A percentile compares a stretch with the other conserved stretches of the same genome.
Evolutionary conservation across 53 echinoderm and acorn worm genomes (phyloP).

Genomic region (Apostichopus leukothele): DNA sequence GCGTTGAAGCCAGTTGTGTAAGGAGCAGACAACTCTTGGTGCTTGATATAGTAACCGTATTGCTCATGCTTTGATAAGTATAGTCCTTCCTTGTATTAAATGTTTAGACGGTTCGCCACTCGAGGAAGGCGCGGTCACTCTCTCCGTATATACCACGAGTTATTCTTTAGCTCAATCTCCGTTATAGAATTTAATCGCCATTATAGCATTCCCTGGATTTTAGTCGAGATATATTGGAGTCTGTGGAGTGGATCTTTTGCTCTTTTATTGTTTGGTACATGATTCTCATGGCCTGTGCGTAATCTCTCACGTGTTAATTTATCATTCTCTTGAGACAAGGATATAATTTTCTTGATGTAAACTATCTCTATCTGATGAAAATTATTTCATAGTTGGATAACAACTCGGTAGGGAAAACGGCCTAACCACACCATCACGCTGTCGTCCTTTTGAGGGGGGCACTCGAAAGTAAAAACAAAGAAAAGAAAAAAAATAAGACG

Average conservation of each 20-base stretch:
- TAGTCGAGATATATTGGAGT: neutral
- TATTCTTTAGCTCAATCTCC: neutral
- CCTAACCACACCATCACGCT: conserved; percentile 15
- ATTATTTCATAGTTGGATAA: neutral
- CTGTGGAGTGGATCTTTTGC: neutral
- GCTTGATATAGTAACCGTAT: neutral
- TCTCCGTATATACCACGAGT: neutral
- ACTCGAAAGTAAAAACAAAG: neutral
- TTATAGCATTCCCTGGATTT: neutral
- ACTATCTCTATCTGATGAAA: neutral
- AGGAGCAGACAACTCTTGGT: neutral
- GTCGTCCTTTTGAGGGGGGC: neutral
- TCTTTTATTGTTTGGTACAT: neutral
- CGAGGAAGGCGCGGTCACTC: conserved; percentile 10
- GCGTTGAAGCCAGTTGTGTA: neutral
- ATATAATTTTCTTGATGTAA: neutral
- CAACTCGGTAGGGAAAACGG: conserved; percentile 22
- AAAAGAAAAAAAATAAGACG: too few relatives aligned
- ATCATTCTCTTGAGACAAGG: neutral
- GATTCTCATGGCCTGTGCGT: neutral
- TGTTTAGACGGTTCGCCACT: neutral
- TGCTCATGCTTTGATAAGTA: neutral
- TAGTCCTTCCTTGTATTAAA: neutral
- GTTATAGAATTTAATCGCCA: neutral
- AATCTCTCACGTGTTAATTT: neutral